Conservation (phyloP, 2,797 vertebrate species). For the Pantherophis vulpinus region DNA sequence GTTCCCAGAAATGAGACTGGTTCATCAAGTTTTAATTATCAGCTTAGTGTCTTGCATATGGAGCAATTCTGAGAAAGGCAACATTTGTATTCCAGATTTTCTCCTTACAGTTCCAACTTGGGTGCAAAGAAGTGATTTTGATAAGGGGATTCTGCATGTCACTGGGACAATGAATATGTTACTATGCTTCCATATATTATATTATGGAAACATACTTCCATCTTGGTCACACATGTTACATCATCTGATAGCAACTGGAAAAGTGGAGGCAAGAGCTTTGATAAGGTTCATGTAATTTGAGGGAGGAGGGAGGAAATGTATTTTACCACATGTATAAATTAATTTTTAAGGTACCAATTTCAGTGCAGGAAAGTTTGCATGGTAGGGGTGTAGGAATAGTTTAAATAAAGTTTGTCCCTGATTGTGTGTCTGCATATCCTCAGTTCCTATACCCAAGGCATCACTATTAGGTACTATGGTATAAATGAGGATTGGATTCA, state of each 20-base stretch:
- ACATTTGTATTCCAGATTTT: neutral
- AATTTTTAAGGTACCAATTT: neutral
- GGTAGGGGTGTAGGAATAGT: neutral
- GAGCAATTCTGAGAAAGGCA: neutral
- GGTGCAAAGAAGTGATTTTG: neutral
- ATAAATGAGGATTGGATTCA: neutral
- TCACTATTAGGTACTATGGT: neutral
- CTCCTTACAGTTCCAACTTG: neutral
- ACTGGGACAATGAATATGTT: neutral
- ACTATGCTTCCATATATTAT: neutral
- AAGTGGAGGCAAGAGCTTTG: neutral
- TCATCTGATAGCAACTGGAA: neutral
- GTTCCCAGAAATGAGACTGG: neutral
- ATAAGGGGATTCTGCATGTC: neutral
- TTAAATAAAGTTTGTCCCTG: neutral
- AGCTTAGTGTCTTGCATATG: neutral
- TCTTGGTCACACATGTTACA: neutral
- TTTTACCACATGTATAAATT: neutral
- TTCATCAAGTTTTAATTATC: neutral
- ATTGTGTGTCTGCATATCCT: neutral
- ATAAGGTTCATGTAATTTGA: neutral
- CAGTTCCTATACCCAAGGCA: neutral
- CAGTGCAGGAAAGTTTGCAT: neutral
- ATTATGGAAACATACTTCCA: neutral
- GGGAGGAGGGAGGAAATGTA: neutral